Conservation (phyloP, 64 coral and sea anemone species). For the Platygyra sinensis region DNA sequence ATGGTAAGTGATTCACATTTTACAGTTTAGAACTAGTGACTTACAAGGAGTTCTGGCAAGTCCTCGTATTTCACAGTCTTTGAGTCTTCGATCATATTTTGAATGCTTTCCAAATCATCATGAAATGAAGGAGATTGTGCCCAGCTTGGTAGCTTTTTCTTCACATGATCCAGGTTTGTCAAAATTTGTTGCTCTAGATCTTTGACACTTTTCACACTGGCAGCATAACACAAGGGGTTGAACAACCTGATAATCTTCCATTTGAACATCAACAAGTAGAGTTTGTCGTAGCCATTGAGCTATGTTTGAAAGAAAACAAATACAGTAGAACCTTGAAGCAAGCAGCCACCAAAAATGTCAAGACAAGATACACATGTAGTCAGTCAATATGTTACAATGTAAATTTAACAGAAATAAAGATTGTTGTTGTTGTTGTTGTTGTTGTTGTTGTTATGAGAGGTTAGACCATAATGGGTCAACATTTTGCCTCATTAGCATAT, state of each 20-base stretch:
- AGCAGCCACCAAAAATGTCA: no score
- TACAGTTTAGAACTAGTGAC: neutral
- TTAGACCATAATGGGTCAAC: no score
- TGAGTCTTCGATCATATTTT: conserved; percentile 38
- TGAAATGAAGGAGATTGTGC: neutral
- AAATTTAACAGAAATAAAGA: no score
- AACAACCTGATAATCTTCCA: conserved; percentile 12
- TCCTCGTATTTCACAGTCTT: conserved; percentile 32
- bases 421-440: no score
- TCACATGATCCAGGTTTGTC: neutral
- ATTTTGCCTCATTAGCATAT: no score
- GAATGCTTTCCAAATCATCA: neutral
- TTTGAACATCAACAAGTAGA: conserved; percentile 37
- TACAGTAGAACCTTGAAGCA: no score
- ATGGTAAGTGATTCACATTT: no score
- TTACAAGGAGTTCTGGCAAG: conserved; percentile 24
- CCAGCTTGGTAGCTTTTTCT: neutral
- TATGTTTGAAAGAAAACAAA: neutral
- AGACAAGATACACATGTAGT: no score
- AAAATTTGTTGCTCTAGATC: conserved; percentile 5
- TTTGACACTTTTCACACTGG: conserved; percentile 9
- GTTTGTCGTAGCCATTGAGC: conserved; percentile 33
- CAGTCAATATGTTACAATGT: no score
- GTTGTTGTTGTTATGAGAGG: no score
- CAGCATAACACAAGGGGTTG: conserved; percentile 13